phyloP scores from a whole-genome alignment of 2,113 vertebrate species.

The Actenoides hombroni region DNA sequence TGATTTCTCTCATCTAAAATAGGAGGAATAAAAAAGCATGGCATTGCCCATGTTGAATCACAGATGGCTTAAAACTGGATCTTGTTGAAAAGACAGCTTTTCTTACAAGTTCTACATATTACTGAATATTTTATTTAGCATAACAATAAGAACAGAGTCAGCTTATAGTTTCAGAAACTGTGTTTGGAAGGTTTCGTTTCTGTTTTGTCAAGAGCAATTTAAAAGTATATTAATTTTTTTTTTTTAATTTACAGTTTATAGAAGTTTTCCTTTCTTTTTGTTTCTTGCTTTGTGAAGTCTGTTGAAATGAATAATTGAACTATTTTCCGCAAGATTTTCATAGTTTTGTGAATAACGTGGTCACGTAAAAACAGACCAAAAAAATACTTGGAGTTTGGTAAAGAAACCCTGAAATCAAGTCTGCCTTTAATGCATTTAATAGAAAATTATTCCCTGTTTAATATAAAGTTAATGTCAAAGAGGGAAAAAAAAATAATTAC shows the following conservation, averaged over 20 bases:
- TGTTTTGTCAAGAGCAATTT: background rate
- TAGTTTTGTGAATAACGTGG: background rate
- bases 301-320: constrained; percentile 22
- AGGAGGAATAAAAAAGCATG: background rate
- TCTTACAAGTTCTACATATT: background rate
- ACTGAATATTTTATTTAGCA: background rate
- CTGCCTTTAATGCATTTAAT: background rate
- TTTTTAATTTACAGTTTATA: background rate
- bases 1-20: background rate
- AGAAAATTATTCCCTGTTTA: background rate
- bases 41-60: background rate
- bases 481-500: background rate
- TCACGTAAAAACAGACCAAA: background rate
- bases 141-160: background rate
- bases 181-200: background rate
- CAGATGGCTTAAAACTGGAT: background rate
- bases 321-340: background rate
- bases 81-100: background rate
- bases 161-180: background rate
- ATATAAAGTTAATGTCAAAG: background rate
- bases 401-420: background rate
- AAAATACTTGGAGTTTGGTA: background rate
- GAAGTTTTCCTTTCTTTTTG: background rate
- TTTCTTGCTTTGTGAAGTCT: background rate
- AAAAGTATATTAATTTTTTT: background rate